Evolutionary conservation across 2,888 invertebrate genomes (phyloP).

Genomic region (Zaprionus bogoriensis): DNA sequence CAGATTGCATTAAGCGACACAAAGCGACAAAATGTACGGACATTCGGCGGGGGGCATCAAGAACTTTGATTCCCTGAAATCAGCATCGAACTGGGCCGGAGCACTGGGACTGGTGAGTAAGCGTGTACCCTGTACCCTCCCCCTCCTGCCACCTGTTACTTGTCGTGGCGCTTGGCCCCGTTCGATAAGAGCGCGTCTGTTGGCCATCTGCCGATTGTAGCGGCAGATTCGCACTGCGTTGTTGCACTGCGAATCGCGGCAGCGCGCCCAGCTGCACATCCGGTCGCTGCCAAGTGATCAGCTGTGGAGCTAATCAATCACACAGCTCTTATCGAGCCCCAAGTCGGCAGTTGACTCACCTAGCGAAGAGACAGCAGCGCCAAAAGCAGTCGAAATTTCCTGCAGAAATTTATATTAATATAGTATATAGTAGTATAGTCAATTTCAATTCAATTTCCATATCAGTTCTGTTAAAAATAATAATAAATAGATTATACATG

Average conservation of each 20-base stretch:
- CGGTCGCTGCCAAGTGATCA: slow-evolving; percentile 13
- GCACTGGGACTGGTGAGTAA: slow-evolving; percentile 63
- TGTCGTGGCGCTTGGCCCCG: slow-evolving; percentile 24
- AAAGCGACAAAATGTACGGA: slow-evolving; percentile 50
- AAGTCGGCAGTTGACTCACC: slow-evolving; percentile 21
- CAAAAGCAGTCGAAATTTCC: neutral
- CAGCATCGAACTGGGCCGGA: slow-evolving; percentile 56
- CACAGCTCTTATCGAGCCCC: slow-evolving; percentile 23
- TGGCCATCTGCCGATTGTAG: slow-evolving; percentile 19
- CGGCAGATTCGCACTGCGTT: too few relatives aligned
- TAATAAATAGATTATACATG: too few relatives aligned
- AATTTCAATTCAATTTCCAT: too few relatives aligned
- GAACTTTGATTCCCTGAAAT: slow-evolving; percentile 55
- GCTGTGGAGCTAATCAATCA: slow-evolving; percentile 30
- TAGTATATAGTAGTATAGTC: too few relatives aligned
- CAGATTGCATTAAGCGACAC: neutral
- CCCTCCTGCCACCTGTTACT: neutral
- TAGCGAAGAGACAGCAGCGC: slow-evolving; percentile 3
- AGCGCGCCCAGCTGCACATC: too few relatives aligned
- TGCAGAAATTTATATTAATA: neutral
- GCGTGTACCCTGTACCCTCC: neutral
- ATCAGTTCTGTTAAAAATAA: too few relatives aligned
- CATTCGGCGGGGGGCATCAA: slow-evolving; percentile 42
- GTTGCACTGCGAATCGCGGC: too few relatives aligned
- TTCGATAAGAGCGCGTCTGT: slow-evolving; percentile 30